Percentiles rank a stretch among this genome's conserved stretches.
Conservation (phyloP, 2,888 invertebrate species). For the Platypus cylindrus region DNA sequence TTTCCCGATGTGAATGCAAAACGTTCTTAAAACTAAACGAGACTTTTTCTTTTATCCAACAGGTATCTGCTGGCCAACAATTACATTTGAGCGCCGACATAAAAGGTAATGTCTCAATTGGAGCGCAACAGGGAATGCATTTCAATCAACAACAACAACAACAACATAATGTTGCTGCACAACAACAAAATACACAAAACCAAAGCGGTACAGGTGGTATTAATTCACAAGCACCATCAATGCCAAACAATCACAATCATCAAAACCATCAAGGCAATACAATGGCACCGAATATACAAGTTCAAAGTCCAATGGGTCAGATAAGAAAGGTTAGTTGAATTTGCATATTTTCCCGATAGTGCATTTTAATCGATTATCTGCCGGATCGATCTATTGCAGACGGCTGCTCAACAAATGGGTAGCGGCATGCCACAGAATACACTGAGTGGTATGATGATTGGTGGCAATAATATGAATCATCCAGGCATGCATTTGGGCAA, state of each 20-base stretch:
- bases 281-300: conserved; percentile 6
- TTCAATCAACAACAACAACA: conserved; percentile 32
- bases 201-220: conserved; percentile 10
- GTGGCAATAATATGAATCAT: conserved; percentile 13
- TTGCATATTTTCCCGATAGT: no score
- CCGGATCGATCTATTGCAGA: conserved; percentile 14
- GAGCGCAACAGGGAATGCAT: conserved; percentile 78
- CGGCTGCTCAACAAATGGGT: conserved; percentile 19
- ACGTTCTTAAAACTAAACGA: no score
- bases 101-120: conserved; percentile 63
- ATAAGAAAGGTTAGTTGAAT: conserved; percentile 10
- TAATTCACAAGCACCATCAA: conserved; percentile 10
- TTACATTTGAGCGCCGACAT: conserved; percentile 63
- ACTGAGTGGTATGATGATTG: conserved; percentile 17
- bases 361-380: no score
- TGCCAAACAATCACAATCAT: conserved; percentile 9
- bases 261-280: conserved; percentile 10
- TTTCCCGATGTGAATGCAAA: no score
- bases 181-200: conserved; percentile 5
- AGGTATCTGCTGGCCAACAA: conserved; percentile 82
- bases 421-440: conserved; percentile 17
- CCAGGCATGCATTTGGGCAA: conserved; percentile 32
- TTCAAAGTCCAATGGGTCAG: conserved; percentile 11
- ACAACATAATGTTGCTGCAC: conserved; percentile 6
- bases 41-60: no score